phyloP scores from a whole-genome alignment of 2,888 invertebrate species.

The Helleia helle region DNA sequence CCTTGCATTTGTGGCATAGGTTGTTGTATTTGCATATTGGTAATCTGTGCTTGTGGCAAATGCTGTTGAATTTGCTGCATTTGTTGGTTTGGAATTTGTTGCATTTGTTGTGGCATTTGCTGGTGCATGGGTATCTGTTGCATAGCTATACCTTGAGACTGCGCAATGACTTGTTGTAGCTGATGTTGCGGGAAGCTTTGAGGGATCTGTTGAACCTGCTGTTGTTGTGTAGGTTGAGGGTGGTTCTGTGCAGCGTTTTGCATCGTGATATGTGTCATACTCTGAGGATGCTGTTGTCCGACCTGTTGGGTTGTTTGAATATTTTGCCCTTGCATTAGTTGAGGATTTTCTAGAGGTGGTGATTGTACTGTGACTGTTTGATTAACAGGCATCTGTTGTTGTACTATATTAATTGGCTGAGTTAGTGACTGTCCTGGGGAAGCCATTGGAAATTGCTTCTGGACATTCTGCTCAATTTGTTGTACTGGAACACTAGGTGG shows the following conservation, averaged over 20 bases:
- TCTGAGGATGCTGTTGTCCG: slow-evolving; percentile 64
- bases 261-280: slow-evolving; percentile 69
- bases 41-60: slow-evolving; percentile 58
- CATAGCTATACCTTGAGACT: slow-evolving; percentile 64
- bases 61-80: slow-evolving; percentile 69
- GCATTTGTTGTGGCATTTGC: slow-evolving; percentile 69
- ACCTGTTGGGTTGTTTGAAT: slow-evolving; percentile 57
- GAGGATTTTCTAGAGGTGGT: slow-evolving; percentile 67
- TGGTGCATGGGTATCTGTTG: slow-evolving; percentile 71
- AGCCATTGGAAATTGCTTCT: slow-evolving; percentile 68
- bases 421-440: slow-evolving; percentile 69
- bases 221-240: slow-evolving; percentile 53
- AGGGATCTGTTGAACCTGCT: slow-evolving; percentile 66
- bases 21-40: slow-evolving; percentile 69
- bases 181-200: slow-evolving; percentile 72
- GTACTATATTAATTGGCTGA: slow-evolving; percentile 60
- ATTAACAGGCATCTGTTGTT: slow-evolving; percentile 59
- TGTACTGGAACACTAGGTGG: slow-evolving; percentile 61
- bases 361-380: slow-evolving; percentile 67
- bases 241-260: slow-evolving; percentile 54
- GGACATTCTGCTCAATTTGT: slow-evolving; percentile 63
- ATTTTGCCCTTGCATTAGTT: slow-evolving; percentile 62
- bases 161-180: slow-evolving; percentile 66
- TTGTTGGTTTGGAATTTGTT: slow-evolving; percentile 68
- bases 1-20: slow-evolving; percentile 68